These are phyloP conservation scores for Oryzias javanicus DNA, from an alignment of 2,113 vertebrate genomes.

Conservation along the genomic window DNA sequence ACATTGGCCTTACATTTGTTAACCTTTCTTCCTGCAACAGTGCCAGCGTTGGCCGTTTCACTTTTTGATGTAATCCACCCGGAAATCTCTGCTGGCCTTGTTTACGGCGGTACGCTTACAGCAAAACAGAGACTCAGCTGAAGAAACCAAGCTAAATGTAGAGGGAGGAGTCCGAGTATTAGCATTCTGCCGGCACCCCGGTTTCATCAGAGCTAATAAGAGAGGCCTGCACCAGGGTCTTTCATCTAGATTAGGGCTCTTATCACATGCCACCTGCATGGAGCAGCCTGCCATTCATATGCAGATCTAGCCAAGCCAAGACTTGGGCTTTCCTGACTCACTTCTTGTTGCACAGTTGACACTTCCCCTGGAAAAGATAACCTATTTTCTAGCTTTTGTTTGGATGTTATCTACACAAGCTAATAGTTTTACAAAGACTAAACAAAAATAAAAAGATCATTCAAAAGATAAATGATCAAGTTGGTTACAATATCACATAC, in stretches of 20 bases:
- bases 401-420: conserved; percentile 31
- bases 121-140: conserved; percentile 37
- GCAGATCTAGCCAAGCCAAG: conserved; percentile 56
- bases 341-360: conserved; percentile 57
- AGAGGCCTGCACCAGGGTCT: conserved; percentile 61
- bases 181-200: conserved; percentile 61
- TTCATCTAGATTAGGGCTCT: conserved; percentile 74
- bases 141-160: conserved; percentile 23
- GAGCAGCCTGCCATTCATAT: conserved; percentile 69
- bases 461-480: too few relatives aligned
- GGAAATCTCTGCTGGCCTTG: conserved; percentile 44
- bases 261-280: conserved; percentile 73
- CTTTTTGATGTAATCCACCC: conserved; percentile 44
- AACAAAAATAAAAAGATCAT: too few relatives aligned
- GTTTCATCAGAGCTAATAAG: conserved; percentile 72
- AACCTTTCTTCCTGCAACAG: conserved; percentile 36
- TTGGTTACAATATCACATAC: too few relatives aligned
- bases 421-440: too few relatives aligned
- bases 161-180: conserved; percentile 57
- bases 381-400: conserved; percentile 46
- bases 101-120: conserved; percentile 53
- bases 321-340: conserved; percentile 59
- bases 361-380: conserved; percentile 45
- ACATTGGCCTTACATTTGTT: conserved; percentile 66
- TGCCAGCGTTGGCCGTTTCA: conserved; percentile 17